Evolutionary conservation across 1,140 invertebrate genomes (phyloP).

Genomic region (Trissolcus basalis): DNA sequence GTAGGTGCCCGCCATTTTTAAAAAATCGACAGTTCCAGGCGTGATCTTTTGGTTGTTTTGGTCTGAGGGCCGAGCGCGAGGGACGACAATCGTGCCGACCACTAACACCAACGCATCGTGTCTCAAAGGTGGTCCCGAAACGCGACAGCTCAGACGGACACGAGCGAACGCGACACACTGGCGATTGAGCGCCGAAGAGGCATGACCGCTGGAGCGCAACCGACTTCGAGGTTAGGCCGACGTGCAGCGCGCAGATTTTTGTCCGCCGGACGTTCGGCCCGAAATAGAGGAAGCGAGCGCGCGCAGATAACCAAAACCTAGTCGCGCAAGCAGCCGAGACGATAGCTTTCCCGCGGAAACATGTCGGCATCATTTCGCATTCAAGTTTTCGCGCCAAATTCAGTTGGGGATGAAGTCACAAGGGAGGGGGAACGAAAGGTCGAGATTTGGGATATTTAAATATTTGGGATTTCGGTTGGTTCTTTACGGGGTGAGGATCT

Average conservation of each 20-base stretch:
- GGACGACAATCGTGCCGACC: not conserved
- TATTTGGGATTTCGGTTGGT: too few relatives aligned
- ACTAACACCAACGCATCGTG: conserved; percentile 13
- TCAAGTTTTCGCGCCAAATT: too few relatives aligned
- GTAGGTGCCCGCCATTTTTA: conserved; percentile 72
- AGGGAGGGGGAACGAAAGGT: too few relatives aligned
- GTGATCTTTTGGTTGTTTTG: conserved; percentile 1
- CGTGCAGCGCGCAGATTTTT: not conserved
- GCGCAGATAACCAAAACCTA: not conserved
- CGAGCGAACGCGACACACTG: not conserved
- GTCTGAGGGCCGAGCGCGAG: not conserved
- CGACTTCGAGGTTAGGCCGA: not conserved
- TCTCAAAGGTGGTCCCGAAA: not conserved
- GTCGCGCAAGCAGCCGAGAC: too few relatives aligned
- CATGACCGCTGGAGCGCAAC: not conserved
- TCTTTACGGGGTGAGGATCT: too few relatives aligned
- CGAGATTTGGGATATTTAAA: too few relatives aligned
- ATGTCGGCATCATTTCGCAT: too few relatives aligned
- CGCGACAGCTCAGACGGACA: not conserved
- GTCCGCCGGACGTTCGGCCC: not conserved
- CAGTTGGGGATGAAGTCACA: too few relatives aligned
- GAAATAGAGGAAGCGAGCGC: not conserved
- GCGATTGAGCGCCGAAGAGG: not conserved
- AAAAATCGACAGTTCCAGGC: conserved; percentile 7
- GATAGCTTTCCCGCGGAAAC: too few relatives aligned